Evolutionary conservation across 2,888 invertebrate genomes (phyloP), one percentile per base, ranked within the genome.

Genomic region (Volucella bombylans): DNA sequence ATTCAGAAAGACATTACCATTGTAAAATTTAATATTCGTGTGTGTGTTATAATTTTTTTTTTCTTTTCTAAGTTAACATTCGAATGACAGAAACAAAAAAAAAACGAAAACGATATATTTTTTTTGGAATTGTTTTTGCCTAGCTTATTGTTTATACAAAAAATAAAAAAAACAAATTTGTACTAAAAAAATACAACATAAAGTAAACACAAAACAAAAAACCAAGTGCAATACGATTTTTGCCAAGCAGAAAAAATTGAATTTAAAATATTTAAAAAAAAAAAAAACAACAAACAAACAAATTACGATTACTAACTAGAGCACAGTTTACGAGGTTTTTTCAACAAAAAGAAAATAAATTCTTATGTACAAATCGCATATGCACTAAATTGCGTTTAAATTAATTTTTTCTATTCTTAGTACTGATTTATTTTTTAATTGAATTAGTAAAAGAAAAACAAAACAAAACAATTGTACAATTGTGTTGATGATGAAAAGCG

Each of bases 81-180:
- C 80, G 80, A 83, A 80, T 83, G 83, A 83, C 83, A 80, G 83
- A 74, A 83, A 78, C 71, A 69, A 71, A 79, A 43, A 82, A 61
- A 74, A 67, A 76, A 61, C 38, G 31, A 76, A 64, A 57, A 69
- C 65, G 14, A 39, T 15, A n/a, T 14, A 57, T 50, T 45, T 43
- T 38, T 45, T 38, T 39, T 12, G 18, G 18, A 18, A 18, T 23
- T 23, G 2, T 23, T 67, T 43, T 76, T 74, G 54, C 52, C 54
- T 65, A 59, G 49, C 82, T 73, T 59, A 67, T 69, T 18, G 68
- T 49, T 69, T 50, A 47, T 49, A 18, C 45, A 43, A 67, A 74
- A 50, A 62, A 54, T 9, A 47, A 49, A 72, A 57, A 57, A 12
- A 68, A 62, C 31, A 31, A 31, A 31, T 31, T 31, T 31, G 31